Base-by-base conservation (phyloP, 2,797 vertebrate genomes). In the Thripadectes ignobilis region DNA sequence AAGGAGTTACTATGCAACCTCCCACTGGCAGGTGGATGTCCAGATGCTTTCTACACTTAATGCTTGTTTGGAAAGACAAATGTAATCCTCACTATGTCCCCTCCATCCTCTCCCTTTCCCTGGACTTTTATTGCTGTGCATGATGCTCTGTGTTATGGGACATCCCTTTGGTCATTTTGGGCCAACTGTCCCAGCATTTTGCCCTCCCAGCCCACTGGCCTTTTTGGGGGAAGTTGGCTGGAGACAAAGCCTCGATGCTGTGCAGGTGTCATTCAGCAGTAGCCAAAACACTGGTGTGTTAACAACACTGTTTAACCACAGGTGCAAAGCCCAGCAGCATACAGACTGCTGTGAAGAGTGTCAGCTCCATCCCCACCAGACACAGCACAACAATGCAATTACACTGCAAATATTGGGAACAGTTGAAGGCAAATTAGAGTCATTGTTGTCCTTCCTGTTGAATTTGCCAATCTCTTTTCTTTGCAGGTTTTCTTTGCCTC, bases 401-500 rank as follows among this genome's bases (percentile, higher is more conserved):
- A 34, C 41, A 7, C 46, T n/a, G 20, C 23, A 45, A 14, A 21
- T 58, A 21, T 0, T 59, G n/a, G 39, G 38, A n/a, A 20, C 14
- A 10, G 20, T 11, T 11, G 51, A 75, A 55, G 30, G 51, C 58
- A 23, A 6, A 5, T 58, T 4, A 6, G 41, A 78, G 36, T 23
- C 45, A 11, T 72, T 83, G 59, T 78, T 88, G 51, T 74, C n/a
- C 55, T n/a, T 1, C 49, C 32, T 41, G 24, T 30, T 88, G 66
- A 68, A 69, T 76, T 82, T 45, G 66, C 38, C 32, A 1, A 0
- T 57, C 26, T 80, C 43, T 93, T 66, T 58, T 26, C 57, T 87
- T 78, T 7, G 8, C 96, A 99, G 99, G 99, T 99, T 75, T 99
- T 99, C 98, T 99, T 99, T 85, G 99, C 99, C 55, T 99, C 98